A percentile compares a stretch with the other conserved stretches of the same genome.
These are phyloP conservation scores for Torymus texanus DNA, from an alignment of 2,888 invertebrate genomes.

Conservation along the genomic window DNA sequence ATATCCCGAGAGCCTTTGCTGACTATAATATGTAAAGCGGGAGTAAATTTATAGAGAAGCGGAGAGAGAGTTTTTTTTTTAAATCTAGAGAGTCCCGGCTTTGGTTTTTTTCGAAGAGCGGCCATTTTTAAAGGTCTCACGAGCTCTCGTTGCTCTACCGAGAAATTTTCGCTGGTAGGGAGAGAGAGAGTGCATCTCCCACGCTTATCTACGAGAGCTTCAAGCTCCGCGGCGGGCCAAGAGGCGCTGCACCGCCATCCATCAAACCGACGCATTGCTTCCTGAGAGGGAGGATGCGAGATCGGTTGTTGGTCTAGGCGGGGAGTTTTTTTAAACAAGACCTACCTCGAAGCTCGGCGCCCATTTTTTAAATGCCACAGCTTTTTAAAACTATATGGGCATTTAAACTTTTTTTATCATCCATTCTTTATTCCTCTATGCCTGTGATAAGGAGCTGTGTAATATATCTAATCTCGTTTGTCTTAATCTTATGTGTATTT, in stretches of 20 bases:
- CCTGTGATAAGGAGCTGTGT: too few relatives aligned
- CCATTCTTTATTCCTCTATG: too few relatives aligned
- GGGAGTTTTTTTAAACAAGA: conserved; percentile 6
- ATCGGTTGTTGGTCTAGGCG: too few relatives aligned
- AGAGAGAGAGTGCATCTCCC: not conserved
- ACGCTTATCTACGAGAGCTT: conserved; percentile 21
- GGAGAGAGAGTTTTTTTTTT: too few relatives aligned
- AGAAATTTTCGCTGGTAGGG: conserved; percentile 14
- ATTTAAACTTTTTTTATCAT: too few relatives aligned
- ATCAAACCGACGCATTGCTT: conserved; percentile 32
- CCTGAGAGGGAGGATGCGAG: conserved; percentile 9
- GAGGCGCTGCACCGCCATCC: conserved; percentile 5
- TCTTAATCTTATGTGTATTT: too few relatives aligned
- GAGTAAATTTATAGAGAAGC: too few relatives aligned
- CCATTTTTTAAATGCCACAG: too few relatives aligned
- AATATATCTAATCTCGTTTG: too few relatives aligned
- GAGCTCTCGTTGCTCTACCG: conserved; percentile 30
- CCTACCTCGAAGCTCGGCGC: conserved; percentile 10
- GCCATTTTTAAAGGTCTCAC: conserved; percentile 41
- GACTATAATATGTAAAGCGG: too few relatives aligned
- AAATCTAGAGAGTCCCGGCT: too few relatives aligned
- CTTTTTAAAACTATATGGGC: not conserved
- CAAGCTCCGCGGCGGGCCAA: not conserved
- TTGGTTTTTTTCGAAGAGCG: not conserved
- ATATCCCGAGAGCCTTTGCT: too few relatives aligned